Evolutionary conservation across 2,888 invertebrate species (phyloP), one percentile per base, ranked within the genome.

Genomic region (Abrostola triplasia): DNA sequence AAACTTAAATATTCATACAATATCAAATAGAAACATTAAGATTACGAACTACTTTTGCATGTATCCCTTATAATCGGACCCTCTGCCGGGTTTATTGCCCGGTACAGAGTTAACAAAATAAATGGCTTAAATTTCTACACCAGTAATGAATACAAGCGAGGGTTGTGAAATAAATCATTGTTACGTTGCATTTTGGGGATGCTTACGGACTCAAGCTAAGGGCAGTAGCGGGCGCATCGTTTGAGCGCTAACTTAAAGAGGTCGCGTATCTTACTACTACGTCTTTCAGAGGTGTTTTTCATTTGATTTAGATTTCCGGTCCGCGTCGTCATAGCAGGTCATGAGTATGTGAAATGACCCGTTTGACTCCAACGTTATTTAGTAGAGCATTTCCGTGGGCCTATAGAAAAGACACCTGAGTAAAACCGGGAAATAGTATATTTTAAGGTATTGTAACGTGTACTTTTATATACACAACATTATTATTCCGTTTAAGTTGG

Each of bases 71-170:
- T 59, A 84, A 86, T 79, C 85, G 80, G 84, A 88, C 92, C 91
- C 86, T 84, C 82, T 80, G 87, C 82, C 48, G 84, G 89, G 82
- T 93, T 92, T 92, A 93, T 93, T 88, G 88, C 87, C 90, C 91
- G 88, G 88, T 84, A 89, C 90, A 88, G 87, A 92, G 92, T 90
- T 94, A 94, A 94, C 94, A 93, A 92, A 94, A 94, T 94, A 93
- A 94, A 94, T 94, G 93, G 93, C 92, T 93, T 90, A 94, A 94
- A 94, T 93, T 93, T 94, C 94, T 94, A 93, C 94, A 94, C 94
- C 93, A 88, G 89, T 93, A 93, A 94, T 94, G 94, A 94, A 93
- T 94, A 93, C 92, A 89, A 88, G 88, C 88, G 89, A 92, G 92
- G 93, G 92, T 90, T 88, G 85, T 79, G 84, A 81, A 86, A 92